phyloP scores from a whole-genome alignment of 2,113 vertebrate genomes.

The Corydoras sp. region DNA sequence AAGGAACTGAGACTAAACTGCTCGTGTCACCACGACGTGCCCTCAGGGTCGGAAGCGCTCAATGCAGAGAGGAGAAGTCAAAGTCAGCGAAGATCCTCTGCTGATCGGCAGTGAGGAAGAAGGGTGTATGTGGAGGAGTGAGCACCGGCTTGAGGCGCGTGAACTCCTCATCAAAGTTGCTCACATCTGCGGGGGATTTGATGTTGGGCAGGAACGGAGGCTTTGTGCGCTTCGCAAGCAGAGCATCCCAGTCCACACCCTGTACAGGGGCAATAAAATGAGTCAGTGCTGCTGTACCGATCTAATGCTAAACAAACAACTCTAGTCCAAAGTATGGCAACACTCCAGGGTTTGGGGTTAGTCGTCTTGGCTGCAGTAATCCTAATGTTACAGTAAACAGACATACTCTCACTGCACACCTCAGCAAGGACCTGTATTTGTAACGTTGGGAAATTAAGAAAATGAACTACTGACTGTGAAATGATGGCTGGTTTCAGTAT shows the following conservation, averaged over 20 bases:
- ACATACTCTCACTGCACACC: no score
- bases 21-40: constrained; percentile 1
- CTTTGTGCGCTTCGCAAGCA: constrained; percentile 89
- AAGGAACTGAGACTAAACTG: neutral
- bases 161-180: constrained; percentile 98
- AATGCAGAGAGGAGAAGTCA: constrained; percentile 79
- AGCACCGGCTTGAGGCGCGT: constrained; percentile 89
- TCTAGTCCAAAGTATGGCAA: no score
- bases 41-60: constrained; percentile 16
- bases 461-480: no score
- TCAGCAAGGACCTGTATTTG: no score
- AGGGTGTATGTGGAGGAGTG: constrained; percentile 90
- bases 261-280: constrained; percentile 42
- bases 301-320: neutral
- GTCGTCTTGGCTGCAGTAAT: no score
- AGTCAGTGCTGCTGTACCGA: neutral
- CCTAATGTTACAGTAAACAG: no score
- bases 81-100: constrained; percentile 95
- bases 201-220: constrained; percentile 94
- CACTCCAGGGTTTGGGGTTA: no score
- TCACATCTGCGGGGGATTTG: constrained; percentile 87
- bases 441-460: no score
- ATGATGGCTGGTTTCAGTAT: no score
- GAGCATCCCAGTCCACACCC: constrained; percentile 80
- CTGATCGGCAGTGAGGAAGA: constrained; percentile 83